Percentiles rank a stretch among this genome's conserved stretches.
phyloP scores from a whole-genome alignment of 2,113 vertebrate species.

The Prionailurus viverrinus region DNA sequence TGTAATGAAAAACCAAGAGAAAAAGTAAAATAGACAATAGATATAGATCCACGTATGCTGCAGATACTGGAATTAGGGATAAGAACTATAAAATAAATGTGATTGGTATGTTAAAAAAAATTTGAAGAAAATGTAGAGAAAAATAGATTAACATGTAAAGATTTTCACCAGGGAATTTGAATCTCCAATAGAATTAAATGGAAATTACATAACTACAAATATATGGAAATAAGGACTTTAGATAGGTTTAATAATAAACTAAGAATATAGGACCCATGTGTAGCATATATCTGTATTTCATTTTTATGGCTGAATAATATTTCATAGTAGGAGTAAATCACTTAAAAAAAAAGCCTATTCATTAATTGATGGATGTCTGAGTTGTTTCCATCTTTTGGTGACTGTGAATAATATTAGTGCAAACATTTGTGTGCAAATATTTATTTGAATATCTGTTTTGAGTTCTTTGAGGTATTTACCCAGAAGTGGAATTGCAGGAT shows the following conservation, averaged over 20 bases:
- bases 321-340: neutral
- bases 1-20: neutral
- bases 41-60: neutral
- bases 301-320: neutral
- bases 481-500: neutral
- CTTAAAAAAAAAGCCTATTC: neutral
- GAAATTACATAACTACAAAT: neutral
- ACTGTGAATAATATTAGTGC: neutral
- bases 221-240: neutral
- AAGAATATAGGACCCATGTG: neutral
- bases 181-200: neutral
- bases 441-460: neutral
- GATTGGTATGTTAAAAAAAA: neutral
- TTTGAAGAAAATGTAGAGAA: neutral
- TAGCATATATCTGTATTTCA: neutral
- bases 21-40: neutral
- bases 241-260: neutral
- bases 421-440: neutral
- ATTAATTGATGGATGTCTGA: neutral
- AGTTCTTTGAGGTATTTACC: neutral
- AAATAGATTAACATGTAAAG: neutral
- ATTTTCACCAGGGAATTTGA: slow-evolving; percentile 29
- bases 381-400: neutral
- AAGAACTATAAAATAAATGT: neutral
- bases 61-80: neutral